Evolutionary conservation across 53 echinoderm and acorn worm genomes (phyloP).

Genomic region (Holothuria scabra): DNA sequence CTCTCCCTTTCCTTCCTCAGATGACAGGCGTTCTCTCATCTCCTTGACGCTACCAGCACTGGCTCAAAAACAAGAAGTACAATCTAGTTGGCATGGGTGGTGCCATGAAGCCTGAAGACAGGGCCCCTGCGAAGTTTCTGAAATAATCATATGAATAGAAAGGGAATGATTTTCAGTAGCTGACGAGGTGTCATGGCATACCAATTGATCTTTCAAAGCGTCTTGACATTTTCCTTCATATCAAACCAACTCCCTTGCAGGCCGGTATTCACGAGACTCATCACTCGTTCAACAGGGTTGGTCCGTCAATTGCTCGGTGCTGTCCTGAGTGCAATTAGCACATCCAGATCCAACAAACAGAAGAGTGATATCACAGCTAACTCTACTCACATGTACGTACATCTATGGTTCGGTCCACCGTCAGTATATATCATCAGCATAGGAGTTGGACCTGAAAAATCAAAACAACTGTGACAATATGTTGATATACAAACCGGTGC

Average conservation of each 20-base stretch:
- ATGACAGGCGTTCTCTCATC: neutral
- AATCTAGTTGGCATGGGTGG: too few relatives aligned
- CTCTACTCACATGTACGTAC: constrained; percentile 14
- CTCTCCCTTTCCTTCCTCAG: neutral
- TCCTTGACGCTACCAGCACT: constrained; percentile 25
- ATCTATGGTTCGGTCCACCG: constrained; percentile 28
- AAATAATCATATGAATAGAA: neutral
- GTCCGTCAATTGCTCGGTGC: constrained; percentile 34
- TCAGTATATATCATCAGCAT: constrained; percentile 14
- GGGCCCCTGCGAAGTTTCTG: too few relatives aligned
- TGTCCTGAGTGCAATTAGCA: constrained; percentile 6
- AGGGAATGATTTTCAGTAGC: neutral
- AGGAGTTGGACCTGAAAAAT: neutral
- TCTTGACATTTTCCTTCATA: neutral
- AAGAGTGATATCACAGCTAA: constrained; percentile 19
- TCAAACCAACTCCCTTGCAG: constrained; percentile 39
- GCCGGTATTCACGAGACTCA: constrained; percentile 31
- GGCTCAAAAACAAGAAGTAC: neutral
- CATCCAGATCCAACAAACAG: constrained; percentile 20
- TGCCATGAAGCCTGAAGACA: too few relatives aligned
- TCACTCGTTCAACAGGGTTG: constrained; percentile 39
- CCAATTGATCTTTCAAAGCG: constrained; percentile 3
- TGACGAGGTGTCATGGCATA: neutral
- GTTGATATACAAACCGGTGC: neutral
- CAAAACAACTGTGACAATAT: neutral